phyloP scores from a whole-genome alignment of 2,888 invertebrate species.

The Meliscaeva auricollis region DNA sequence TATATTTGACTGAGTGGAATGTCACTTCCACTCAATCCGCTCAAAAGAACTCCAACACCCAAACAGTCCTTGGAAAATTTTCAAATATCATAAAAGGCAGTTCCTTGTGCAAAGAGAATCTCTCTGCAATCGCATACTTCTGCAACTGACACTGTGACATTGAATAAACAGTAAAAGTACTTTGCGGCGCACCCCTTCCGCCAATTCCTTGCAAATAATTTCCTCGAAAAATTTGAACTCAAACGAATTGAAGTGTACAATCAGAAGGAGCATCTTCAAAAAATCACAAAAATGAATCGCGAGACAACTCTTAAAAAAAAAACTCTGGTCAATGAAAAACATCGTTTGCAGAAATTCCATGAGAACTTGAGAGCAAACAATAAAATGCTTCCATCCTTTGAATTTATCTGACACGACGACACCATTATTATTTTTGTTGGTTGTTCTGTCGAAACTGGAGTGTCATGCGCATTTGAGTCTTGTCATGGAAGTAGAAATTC shows the following conservation, averaged over 20 bases:
- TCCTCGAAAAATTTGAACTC: background rate
- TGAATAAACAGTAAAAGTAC: background rate
- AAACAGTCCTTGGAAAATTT: background rate
- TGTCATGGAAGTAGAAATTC: constrained; percentile 56
- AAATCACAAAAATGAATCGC: background rate
- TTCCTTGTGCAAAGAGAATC: too few species aligned
- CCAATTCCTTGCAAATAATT: background rate
- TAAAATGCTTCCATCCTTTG: background rate
- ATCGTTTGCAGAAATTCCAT: constrained; percentile 9
- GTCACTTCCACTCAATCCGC: background rate
- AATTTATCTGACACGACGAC: background rate
- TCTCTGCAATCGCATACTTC: background rate
- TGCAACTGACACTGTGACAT: constrained; percentile 20
- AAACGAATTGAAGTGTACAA: too few species aligned
- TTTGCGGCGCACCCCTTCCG: background rate
- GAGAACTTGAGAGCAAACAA: background rate
- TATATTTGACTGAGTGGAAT: background rate
- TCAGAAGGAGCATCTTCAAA: too few species aligned
- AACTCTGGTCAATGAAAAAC: constrained; percentile 32
- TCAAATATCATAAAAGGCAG: too few species aligned
- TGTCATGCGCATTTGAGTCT: constrained; percentile 53
- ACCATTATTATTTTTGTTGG: background rate
- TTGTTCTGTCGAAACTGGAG: background rate
- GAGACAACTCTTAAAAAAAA: background rate
- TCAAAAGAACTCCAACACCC: background rate